Percentiles rank a stretch among this genome's conserved stretches.
phyloP scores from a whole-genome alignment of 2,888 invertebrate genomes.

The Rhagophthalmus giganteus region DNA sequence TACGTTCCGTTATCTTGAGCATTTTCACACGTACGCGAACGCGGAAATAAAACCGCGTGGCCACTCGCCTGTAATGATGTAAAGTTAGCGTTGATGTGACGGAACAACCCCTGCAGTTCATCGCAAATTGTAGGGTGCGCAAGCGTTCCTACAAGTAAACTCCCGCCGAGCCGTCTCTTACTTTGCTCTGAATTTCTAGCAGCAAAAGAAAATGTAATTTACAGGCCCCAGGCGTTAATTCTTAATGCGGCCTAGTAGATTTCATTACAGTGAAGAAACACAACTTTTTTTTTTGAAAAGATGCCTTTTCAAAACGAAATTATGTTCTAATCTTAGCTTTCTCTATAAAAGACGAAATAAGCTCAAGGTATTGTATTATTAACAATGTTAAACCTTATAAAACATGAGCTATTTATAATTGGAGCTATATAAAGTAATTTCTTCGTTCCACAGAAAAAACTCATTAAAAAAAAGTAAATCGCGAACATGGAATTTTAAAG shows the following conservation, averaged over 20 bases:
- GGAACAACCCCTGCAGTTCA: constrained; percentile 31
- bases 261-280: constrained; percentile 29
- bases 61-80: constrained; percentile 18
- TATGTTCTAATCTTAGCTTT: constrained; percentile 23
- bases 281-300: constrained; percentile 27
- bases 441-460: no score
- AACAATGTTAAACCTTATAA: no score
- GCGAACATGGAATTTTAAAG: neutral
- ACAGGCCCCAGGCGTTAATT: constrained; percentile 29
- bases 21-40: constrained; percentile 26
- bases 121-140: constrained; percentile 30
- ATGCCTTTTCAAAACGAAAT: constrained; percentile 22
- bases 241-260: constrained; percentile 30
- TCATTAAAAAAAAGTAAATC: neutral
- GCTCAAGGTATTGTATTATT: no score
- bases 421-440: no score
- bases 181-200: constrained; percentile 22
- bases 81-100: constrained; percentile 29
- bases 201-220: constrained; percentile 29
- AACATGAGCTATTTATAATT: no score
- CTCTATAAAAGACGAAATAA: constrained; percentile 13
- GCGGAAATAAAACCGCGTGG: constrained; percentile 22
- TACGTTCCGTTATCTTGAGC: no score
- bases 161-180: constrained; percentile 27
- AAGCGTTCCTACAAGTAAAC: constrained; percentile 28